These are phyloP conservation scores for Pemphredon lugubris DNA, from an alignment of 2,888 invertebrate genomes.

Conservation along the genomic window DNA sequence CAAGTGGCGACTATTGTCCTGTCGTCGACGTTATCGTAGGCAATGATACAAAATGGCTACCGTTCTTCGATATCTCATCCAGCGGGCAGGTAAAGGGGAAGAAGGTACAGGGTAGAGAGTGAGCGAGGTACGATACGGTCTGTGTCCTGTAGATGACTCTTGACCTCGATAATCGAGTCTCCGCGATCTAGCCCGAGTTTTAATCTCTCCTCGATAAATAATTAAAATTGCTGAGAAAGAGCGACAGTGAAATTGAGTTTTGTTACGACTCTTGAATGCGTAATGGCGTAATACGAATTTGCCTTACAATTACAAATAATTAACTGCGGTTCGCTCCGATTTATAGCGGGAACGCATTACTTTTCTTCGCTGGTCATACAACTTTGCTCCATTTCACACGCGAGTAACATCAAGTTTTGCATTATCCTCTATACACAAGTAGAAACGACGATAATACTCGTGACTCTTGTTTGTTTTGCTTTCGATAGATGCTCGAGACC, in stretches of 20 bases:
- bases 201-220: slow-evolving; percentile 7
- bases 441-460: no score
- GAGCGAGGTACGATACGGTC: slow-evolving; percentile 35
- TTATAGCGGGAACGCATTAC: not conserved
- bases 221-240: not conserved
- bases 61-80: slow-evolving; percentile 59
- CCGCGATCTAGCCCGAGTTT: slow-evolving; percentile 56
- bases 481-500: no score
- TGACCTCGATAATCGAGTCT: slow-evolving; percentile 55
- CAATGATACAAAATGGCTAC: slow-evolving; percentile 61
- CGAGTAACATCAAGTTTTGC: no score
- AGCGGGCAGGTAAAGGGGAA: slow-evolving; percentile 5
- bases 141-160: slow-evolving; percentile 49
- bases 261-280: no score
- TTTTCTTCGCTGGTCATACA: no score
- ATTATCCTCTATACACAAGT: no score
- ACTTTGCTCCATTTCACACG: no score
- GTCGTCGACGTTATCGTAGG: slow-evolving; percentile 42
- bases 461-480: no score
- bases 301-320: not conserved
- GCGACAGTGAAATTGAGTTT: not conserved
- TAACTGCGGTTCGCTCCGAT: not conserved
- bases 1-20: slow-evolving; percentile 61
- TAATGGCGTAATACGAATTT: not conserved
- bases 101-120: slow-evolving; percentile 12